Base-by-base conservation (phyloP, 2,113 vertebrate species). In the Loxodonta africana region DNA sequence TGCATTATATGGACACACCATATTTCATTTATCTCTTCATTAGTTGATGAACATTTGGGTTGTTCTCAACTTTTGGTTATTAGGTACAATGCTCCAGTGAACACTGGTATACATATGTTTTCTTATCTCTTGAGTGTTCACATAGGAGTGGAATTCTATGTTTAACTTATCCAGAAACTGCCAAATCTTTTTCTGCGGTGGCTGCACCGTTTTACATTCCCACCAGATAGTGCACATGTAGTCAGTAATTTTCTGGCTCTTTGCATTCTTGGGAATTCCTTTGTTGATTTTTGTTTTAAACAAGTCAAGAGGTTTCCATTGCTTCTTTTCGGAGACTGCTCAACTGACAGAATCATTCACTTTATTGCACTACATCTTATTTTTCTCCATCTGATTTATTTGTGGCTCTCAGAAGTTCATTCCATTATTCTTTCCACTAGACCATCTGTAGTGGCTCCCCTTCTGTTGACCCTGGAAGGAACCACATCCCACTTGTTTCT, bases 231-330 rank as follows among this genome's bases (percentile, higher is more conserved):
- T 33, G 7, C 60, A 26, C n/a, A 48, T 57, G 3, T 63, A 88
- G 76, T 78, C 41, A 93, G 20, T 57, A 30, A 73, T 82, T 83
- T 94, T 95, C 83, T 91, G 90, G 41, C 37, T 85, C 51, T 85
- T 92, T 85, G 26, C 30, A 48, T 91, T 20, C n/a, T 88, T 86
- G 30, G 80, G 33, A 93, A 78, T 74, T 95, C 44, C 46, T 95
- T 95, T 96, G 78, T 71, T 62, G n/a, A 67, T 86, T 91, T 83
- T 96, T 88, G 51, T 77, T 91, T 94, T 91, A 94, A 83, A 82
- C 26, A 48, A 83, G 51, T 85, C 83, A 73, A 84, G 77, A 77
- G 26, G 21, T 93, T 88, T 93, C 71, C 83, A n/a, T 82, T 74
- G 89, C 76, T 95, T 37, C 84, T 96, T 95, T 80, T 77, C 65